These are phyloP conservation scores for Emys orbicularis DNA, from an alignment of 2,797 vertebrate species.

Conservation along the genomic window DNA sequence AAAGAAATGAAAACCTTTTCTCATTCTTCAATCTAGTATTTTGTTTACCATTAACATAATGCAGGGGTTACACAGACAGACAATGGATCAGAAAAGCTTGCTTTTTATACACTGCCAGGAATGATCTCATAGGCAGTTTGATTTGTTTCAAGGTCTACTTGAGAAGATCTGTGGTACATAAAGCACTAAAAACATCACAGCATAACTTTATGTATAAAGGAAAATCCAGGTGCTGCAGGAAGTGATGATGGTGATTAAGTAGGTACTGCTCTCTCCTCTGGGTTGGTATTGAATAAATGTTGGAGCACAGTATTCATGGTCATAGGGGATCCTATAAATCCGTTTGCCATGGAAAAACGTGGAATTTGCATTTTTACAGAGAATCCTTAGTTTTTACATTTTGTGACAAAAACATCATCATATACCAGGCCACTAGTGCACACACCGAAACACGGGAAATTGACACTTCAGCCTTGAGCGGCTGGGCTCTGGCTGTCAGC, in stretches of 20 bases:
- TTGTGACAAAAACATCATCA: not conserved
- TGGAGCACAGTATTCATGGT: not conserved
- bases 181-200: constrained; percentile 25
- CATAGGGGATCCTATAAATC: not conserved
- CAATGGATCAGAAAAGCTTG: constrained; percentile 41
- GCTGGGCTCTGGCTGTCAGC: too few relatives aligned
- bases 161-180: not conserved
- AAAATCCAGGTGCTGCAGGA: not conserved
- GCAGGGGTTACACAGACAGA: constrained; percentile 53
- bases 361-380: not conserved
- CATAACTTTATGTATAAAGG: not conserved
- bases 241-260: not conserved
- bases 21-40: constrained; percentile 39
- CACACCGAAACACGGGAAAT: not conserved
- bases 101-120: constrained; percentile 28
- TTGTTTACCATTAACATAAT: constrained; percentile 41
- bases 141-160: constrained; percentile 48
- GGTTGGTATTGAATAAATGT: not conserved
- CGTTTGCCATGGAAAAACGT: not conserved
- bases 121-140: constrained; percentile 8
- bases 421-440: not conserved
- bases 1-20: not conserved
- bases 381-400: not conserved
- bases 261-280: not conserved
- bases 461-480: not conserved